These are phyloP conservation scores for Probosciger aterrimus DNA, from an alignment of 2,113 vertebrate genomes.

Conservation along the genomic window DNA sequence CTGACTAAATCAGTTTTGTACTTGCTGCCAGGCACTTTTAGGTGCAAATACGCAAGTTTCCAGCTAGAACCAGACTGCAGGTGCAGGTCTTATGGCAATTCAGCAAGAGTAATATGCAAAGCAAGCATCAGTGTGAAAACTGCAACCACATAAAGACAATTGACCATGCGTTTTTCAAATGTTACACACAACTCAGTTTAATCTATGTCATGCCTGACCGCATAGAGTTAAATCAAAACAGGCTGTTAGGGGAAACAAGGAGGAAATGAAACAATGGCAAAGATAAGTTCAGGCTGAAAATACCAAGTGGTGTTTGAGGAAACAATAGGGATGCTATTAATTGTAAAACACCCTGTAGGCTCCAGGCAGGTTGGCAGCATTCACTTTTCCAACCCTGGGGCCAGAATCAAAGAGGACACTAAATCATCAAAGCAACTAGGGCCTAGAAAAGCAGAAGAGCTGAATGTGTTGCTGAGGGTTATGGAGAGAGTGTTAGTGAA, in stretches of 20 bases:
- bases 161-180: background rate
- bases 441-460: background rate
- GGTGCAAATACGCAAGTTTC: background rate
- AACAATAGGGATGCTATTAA: conserved; percentile 38
- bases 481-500: background rate
- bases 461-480: background rate
- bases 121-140: background rate
- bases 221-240: conserved; percentile 46
- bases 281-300: conserved; percentile 50
- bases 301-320: conserved; percentile 17
- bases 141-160: background rate
- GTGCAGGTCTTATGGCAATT: background rate
- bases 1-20: background rate
- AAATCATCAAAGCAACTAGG: background rate
- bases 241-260: conserved; percentile 20
- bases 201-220: background rate
- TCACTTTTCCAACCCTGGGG: conserved; percentile 22
- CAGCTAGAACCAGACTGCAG: background rate
- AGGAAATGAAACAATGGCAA: conserved; percentile 53
- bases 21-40: background rate
- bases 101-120: background rate
- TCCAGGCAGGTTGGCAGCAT: conserved; percentile 40
- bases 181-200: background rate
- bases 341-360: conserved; percentile 20
- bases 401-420: background rate